Evolutionary conservation across 1,140 invertebrate species (phyloP).

Genomic region (Lordiphosa collinella): DNA sequence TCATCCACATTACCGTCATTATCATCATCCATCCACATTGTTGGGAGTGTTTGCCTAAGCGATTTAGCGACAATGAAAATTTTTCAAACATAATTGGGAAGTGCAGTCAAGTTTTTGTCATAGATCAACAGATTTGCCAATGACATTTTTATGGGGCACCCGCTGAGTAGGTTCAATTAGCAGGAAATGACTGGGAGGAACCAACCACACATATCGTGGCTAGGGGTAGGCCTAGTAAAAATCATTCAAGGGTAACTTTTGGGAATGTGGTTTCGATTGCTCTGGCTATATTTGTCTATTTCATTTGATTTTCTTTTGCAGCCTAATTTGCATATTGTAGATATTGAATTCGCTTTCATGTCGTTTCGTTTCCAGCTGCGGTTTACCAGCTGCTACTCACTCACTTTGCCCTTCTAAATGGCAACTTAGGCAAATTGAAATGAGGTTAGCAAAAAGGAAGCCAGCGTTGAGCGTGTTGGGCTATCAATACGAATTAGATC

Average conservation of each 20-base stretch:
- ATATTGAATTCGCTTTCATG: conserved; percentile 60
- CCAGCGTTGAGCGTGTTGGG: neutral
- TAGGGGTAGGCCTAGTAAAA: neutral
- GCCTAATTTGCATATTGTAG: conserved; percentile 72
- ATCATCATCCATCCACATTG: neutral
- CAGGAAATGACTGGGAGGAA: no score
- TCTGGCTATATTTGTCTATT: neutral
- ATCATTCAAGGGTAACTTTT: neutral
- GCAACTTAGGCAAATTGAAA: conserved; percentile 74
- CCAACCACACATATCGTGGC: neutral
- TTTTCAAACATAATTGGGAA: conserved; percentile 19
- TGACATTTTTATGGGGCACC: conserved; percentile 18
- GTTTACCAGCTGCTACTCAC: conserved; percentile 45
- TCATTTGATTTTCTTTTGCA: conserved; percentile 54
- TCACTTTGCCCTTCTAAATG: conserved; percentile 28
- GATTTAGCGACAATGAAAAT: conserved; percentile 35
- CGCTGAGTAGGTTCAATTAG: conserved; percentile 10
- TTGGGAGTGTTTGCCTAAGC: conserved; percentile 28
- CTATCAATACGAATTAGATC: conserved; percentile 11
- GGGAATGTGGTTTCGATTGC: conserved; percentile 38
- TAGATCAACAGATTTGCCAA: conserved; percentile 26
- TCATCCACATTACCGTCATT: conserved; percentile 11
- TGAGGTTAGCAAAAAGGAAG: conserved; percentile 17
- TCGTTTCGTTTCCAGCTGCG: conserved; percentile 42
- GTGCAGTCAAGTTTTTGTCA: conserved; percentile 6